Conservation (phyloP, 2,888 invertebrate species). For the Cyrtodaria siliqua region DNA sequence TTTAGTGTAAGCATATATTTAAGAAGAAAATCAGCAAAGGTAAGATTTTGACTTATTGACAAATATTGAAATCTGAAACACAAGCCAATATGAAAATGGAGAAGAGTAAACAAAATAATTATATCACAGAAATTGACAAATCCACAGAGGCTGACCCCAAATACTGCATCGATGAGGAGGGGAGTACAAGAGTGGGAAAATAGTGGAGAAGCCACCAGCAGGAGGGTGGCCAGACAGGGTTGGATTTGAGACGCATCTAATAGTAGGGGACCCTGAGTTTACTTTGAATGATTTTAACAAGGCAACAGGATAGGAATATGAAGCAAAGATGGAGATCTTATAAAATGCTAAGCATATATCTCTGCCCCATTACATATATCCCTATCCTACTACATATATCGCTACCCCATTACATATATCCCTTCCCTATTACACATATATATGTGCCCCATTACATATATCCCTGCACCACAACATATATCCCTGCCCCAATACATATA, state of each 20-base stretch:
- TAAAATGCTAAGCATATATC: no score
- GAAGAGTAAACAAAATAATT: no score
- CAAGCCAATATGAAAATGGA: not conserved
- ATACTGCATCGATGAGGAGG: slow-evolving; percentile 20
- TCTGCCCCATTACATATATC: no score
- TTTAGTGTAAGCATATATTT: not conserved
- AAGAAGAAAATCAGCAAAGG: slow-evolving; percentile 9
- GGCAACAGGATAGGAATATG: slow-evolving; percentile 1
- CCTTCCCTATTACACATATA: no score
- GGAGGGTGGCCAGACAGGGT: slow-evolving; percentile 11
- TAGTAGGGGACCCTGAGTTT: not conserved
- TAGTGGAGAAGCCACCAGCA: slow-evolving; percentile 9
- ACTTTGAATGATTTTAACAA: slow-evolving; percentile 4
- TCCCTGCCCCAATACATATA: no score
- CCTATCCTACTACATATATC: no score
- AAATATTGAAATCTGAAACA: not conserved
- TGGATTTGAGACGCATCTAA: slow-evolving; percentile 1
- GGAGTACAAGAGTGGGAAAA: slow-evolving; percentile 4
- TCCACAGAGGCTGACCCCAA: not conserved
- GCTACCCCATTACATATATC: no score
- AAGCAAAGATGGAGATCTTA: not conserved
- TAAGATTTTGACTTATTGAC: slow-evolving; percentile 7
- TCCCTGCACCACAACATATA: no score
- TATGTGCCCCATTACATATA: no score
- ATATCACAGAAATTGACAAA: not conserved